phyloP scores from a whole-genome alignment of 2,888 invertebrate species.

The Oxystoma pomonae region DNA sequence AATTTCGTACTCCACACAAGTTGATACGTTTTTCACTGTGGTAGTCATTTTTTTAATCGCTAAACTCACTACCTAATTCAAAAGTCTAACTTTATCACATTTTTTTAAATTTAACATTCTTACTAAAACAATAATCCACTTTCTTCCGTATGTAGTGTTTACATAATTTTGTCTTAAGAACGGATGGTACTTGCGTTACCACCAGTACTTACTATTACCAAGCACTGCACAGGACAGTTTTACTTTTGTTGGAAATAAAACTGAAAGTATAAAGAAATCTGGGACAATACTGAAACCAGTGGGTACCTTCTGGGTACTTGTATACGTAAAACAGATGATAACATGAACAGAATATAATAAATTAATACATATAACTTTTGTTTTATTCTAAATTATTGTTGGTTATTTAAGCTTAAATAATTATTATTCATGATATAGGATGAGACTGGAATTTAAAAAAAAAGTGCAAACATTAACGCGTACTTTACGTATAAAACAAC shows the following conservation, averaged over 20 bases:
- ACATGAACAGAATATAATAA: too few relatives aligned
- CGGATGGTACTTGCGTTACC: background rate
- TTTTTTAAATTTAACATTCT: background rate
- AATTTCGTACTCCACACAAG: constrained; percentile 32
- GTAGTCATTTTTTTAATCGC: background rate
- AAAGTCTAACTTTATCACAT: background rate
- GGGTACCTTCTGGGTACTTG: too few relatives aligned
- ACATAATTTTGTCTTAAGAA: background rate
- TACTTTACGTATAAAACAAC: too few relatives aligned
- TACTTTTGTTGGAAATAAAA: background rate
- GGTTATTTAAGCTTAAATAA: too few relatives aligned
- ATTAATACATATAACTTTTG: too few relatives aligned
- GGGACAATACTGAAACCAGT: too few relatives aligned
- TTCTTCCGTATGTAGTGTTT: background rate
- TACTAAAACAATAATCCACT: background rate
- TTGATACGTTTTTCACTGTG: constrained; percentile 18
- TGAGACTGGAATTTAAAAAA: too few relatives aligned
- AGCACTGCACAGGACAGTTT: background rate
- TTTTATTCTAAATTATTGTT: too few relatives aligned
- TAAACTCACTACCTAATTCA: background rate
- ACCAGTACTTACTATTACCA: background rate
- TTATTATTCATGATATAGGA: too few relatives aligned
- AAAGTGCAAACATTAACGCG: too few relatives aligned
- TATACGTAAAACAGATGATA: too few relatives aligned
- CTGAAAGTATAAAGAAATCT: background rate